A percentile compares a stretch with the other conserved stretches of the same genome.
These are phyloP conservation scores for Engystomops pustulosus DNA, from an alignment of 2,113 vertebrate genomes.

Conservation along the genomic window DNA sequence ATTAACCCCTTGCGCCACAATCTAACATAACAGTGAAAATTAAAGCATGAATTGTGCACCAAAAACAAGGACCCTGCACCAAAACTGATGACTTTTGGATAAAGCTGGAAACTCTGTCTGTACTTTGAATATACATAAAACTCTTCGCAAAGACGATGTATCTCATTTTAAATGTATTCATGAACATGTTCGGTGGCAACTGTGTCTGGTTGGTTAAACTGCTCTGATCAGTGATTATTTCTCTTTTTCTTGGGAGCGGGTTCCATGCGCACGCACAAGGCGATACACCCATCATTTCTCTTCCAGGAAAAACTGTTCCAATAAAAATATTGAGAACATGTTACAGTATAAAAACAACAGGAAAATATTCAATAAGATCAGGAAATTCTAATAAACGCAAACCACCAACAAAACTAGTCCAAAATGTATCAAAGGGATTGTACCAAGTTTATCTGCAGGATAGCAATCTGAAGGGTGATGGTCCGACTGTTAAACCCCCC, in stretches of 20 bases:
- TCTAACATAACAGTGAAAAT: too few relatives aligned
- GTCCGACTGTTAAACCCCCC: too few relatives aligned
- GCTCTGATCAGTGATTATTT: slow-evolving; percentile 39
- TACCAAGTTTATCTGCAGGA: too few relatives aligned
- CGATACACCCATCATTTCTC: slow-evolving; percentile 76
- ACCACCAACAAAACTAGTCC: background rate
- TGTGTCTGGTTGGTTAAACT: slow-evolving; percentile 11
- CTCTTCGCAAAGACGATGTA: background rate
- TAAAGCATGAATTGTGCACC: too few relatives aligned
- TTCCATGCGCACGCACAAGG: slow-evolving; percentile 84
- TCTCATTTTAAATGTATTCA: slow-evolving; percentile 12
- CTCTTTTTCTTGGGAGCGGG: slow-evolving; percentile 81
- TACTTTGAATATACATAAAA: background rate
- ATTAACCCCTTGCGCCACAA: too few relatives aligned
- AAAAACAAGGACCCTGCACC: too few relatives aligned
- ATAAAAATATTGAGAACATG: slow-evolving; percentile 20
- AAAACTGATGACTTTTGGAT: too few relatives aligned
- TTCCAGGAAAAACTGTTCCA: slow-evolving; percentile 83
- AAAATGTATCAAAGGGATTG: too few relatives aligned
- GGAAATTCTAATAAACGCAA: background rate
- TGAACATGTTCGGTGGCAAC: background rate
- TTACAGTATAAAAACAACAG: background rate
- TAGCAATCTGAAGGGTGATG: too few relatives aligned
- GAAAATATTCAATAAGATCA: background rate
- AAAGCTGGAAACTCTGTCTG: too few relatives aligned